Percentiles rank a stretch among this genome's conserved stretches.
Evolutionary conservation across 2,797 vertebrate genomes (phyloP).

Genomic region (Toxotes lorentzi): DNA sequence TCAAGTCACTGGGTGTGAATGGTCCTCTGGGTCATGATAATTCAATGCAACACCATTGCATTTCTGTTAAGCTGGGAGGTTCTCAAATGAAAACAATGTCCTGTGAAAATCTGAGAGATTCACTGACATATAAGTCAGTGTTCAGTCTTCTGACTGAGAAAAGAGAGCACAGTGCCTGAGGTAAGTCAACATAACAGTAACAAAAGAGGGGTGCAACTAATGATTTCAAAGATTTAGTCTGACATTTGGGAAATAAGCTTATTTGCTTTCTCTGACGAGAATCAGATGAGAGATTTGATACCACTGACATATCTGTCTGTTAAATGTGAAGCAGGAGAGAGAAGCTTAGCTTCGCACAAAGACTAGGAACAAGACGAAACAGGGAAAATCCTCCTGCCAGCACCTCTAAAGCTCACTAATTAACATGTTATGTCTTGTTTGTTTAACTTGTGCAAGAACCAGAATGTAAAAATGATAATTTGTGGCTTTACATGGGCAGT

Average conservation of each 20-base stretch:
- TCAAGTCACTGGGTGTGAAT: not conserved
- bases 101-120: not conserved
- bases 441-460: not conserved
- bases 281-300: not conserved
- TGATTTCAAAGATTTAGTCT: not conserved
- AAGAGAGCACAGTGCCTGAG: constrained; percentile 24
- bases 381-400: too few species aligned
- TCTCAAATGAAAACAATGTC: not conserved
- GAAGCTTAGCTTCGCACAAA: not conserved
- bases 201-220: not conserved
- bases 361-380: not conserved
- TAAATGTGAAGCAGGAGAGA: not conserved
- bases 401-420: not conserved
- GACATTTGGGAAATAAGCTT: not conserved
- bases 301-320: not conserved
- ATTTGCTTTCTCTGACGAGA: not conserved
- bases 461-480: not conserved
- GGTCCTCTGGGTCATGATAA: not conserved
- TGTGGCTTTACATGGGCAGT: not conserved
- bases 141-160: constrained; percentile 24
- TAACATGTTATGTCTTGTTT: not conserved
- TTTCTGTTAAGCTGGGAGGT: not conserved
- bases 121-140: not conserved
- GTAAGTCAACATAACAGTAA: not conserved
- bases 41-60: not conserved